Conservation (phyloP, 1,140 invertebrate genomes). For the Halictus rubicundus region DNA sequence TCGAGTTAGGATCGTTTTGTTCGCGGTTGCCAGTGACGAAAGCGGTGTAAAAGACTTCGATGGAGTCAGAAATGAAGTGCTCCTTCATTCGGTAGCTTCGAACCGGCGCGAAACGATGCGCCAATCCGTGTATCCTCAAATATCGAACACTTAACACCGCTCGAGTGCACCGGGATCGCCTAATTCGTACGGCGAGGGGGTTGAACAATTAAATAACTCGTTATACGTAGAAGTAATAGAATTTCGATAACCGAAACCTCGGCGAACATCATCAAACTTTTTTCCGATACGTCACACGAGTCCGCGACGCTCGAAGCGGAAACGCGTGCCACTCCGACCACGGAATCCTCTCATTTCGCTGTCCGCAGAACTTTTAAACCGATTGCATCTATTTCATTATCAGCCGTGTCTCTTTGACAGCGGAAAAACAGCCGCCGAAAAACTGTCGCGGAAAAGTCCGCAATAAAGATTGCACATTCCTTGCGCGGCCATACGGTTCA, state of each 20-base stretch:
- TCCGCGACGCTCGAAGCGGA: background rate
- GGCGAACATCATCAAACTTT: too few species aligned
- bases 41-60: background rate
- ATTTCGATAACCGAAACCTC: too few species aligned
- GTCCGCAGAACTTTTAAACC: background rate
- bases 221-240: too few species aligned
- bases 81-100: background rate
- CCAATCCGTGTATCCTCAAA: background rate
- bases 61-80: background rate
- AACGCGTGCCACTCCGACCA: background rate
- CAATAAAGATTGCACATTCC: too few species aligned
- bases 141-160: too few species aligned
- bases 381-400: background rate
- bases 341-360: background rate
- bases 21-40: background rate
- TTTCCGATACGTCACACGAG: background rate
- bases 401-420: background rate
- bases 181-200: background rate
- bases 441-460: too few species aligned
- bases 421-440: background rate
- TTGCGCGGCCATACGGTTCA: too few species aligned
- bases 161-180: background rate
- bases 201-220: too few species aligned
- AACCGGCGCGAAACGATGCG: background rate
- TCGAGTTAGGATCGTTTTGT: background rate